Evolutionary conservation across 2,797 vertebrate species (phyloP).

Genomic region (Zalophus californianus): DNA sequence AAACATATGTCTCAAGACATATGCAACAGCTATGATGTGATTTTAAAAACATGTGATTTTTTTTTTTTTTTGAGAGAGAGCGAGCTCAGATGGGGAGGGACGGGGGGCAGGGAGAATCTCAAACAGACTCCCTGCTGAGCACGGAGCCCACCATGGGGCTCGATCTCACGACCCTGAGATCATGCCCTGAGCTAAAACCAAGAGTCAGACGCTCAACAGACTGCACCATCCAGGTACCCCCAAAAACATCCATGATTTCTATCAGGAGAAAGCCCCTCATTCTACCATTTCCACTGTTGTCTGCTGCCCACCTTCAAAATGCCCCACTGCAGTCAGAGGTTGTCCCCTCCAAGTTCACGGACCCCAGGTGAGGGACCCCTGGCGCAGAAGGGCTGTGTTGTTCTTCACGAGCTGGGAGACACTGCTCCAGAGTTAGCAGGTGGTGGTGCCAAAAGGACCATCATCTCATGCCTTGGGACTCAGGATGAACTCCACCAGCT

Average conservation of each 20-base stretch:
- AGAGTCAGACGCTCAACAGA: not conserved
- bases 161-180: not conserved
- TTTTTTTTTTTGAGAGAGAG: too few relatives aligned
- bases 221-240: not conserved
- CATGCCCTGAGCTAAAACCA: not conserved
- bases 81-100: not conserved
- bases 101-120: not conserved
- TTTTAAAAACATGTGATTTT: not conserved
- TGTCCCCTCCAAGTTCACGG: not conserved
- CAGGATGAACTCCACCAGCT: not conserved
- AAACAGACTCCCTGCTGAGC: not conserved
- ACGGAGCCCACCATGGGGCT: not conserved
- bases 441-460: rapidly evolving
- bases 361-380: not conserved
- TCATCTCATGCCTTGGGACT: too few relatives aligned
- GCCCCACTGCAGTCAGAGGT: too few relatives aligned
- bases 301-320: not conserved
- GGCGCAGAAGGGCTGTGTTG: rapidly evolving
- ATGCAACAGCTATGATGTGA: rapidly evolving
- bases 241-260: not conserved
- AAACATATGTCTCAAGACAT: not conserved
- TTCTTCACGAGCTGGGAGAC: rapidly evolving
- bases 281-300: rapidly evolving
- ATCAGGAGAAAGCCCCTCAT: rapidly evolving
- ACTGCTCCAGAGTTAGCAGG: rapidly evolving